Conservation (phyloP, 2,113 vertebrate genomes). For the Nesogale talazaci region DNA sequence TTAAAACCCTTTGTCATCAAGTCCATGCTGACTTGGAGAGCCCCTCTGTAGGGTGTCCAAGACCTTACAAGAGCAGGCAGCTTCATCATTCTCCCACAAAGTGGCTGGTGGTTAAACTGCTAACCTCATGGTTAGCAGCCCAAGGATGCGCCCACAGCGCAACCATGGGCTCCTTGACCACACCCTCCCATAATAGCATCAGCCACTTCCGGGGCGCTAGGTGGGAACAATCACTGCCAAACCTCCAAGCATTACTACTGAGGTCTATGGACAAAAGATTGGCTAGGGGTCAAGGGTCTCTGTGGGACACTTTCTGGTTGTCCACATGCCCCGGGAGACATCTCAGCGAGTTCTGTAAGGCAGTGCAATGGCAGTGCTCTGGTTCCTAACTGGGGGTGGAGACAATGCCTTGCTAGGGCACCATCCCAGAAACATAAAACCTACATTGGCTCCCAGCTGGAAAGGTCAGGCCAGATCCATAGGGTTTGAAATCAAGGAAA, state of each 20-base stretch:
- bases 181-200: not conserved
- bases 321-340: not conserved
- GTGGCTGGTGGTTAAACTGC: not conserved
- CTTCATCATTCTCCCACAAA: not conserved
- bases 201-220: not conserved
- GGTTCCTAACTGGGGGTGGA: not conserved
- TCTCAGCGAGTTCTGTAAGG: constrained; percentile 28
- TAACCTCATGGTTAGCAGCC: not conserved
- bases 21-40: no score
- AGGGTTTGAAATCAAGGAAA: constrained; percentile 67
- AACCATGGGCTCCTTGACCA: not conserved
- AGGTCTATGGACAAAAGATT: not conserved
- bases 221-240: not conserved
- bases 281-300: not conserved
- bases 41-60: no score
- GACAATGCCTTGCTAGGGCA: no score
- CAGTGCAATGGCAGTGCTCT: not conserved
- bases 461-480: constrained; percentile 69
- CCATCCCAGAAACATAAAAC: constrained; percentile 41
- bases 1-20: not conserved
- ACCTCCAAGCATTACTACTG: not conserved
- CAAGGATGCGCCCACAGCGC: not conserved
- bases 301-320: not conserved
- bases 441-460: constrained; percentile 37
- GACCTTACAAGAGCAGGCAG: not conserved